Conservation (phyloP, 2,888 invertebrate species). For the Entomobrya multifasciata region DNA sequence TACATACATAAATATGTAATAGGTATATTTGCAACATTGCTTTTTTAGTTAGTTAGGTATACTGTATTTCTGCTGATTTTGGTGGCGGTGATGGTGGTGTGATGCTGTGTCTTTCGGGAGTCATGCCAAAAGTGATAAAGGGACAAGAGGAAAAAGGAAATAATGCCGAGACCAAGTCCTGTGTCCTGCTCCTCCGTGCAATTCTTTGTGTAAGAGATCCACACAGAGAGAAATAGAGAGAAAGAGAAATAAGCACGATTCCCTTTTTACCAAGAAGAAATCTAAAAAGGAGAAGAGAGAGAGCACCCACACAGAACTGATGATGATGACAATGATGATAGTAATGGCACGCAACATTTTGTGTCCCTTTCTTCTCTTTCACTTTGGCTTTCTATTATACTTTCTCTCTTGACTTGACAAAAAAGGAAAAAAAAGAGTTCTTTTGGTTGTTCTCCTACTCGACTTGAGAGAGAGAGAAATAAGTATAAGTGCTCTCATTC, state of each 20-base stretch:
- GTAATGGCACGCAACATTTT: constrained; percentile 43
- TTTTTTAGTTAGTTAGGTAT: background rate
- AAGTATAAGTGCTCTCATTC: background rate
- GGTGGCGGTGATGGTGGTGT: too few relatives aligned
- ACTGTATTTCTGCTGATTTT: background rate
- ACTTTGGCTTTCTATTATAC: background rate
- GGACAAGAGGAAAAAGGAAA: constrained; percentile 35
- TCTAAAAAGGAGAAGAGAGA: too few relatives aligned
- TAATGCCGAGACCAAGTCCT: constrained; percentile 36
- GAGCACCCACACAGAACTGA: constrained; percentile 23
- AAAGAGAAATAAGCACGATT: background rate
- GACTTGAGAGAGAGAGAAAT: background rate
- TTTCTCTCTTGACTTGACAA: background rate
- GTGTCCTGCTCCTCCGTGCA: background rate
- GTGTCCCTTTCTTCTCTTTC: background rate
- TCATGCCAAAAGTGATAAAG: constrained; percentile 50
- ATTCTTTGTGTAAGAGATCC: background rate
- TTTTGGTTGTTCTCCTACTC: background rate
- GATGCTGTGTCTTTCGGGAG: constrained; percentile 35
- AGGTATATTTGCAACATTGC: background rate
- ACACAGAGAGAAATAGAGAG: background rate
- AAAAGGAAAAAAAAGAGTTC: too few relatives aligned
- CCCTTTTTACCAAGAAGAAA: background rate
- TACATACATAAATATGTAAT: background rate
- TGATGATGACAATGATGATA: constrained; percentile 23